Percentiles rank a stretch among this genome's conserved stretches.
phyloP scores from a whole-genome alignment of 2,888 invertebrate species.

The Polydrusus tereticollis region DNA sequence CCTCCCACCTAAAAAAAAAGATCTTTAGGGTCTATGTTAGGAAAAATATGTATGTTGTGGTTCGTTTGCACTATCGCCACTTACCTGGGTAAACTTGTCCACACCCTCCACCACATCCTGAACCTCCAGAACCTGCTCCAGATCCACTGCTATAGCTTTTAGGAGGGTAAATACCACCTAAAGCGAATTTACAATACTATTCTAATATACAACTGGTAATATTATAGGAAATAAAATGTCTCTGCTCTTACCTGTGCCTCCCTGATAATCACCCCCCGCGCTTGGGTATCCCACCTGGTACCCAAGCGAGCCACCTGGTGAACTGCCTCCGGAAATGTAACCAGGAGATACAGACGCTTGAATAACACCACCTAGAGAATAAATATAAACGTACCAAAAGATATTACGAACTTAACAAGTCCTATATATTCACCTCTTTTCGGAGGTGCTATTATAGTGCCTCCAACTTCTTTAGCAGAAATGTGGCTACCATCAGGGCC shows the following conservation, averaged over 20 bases:
- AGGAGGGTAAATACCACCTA: slow-evolving; percentile 31
- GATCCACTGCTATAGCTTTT: slow-evolving; percentile 18
- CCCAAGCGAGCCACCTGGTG: slow-evolving; percentile 30
- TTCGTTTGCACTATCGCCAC: not conserved
- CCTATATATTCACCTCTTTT: slow-evolving; percentile 53
- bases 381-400: too few relatives aligned
- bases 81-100: slow-evolving; percentile 45
- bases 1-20: slow-evolving; percentile 6
- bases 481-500: slow-evolving; percentile 66
- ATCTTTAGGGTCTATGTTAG: too few relatives aligned
- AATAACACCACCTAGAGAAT: slow-evolving; percentile 53
- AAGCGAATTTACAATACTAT: too few relatives aligned
- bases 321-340: slow-evolving; percentile 44
- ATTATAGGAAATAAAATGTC: too few relatives aligned
- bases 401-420: not conserved
- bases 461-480: slow-evolving; percentile 64
- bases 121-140: slow-evolving; percentile 6
- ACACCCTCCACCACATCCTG: slow-evolving; percentile 39
- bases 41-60: not conserved
- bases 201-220: too few relatives aligned
- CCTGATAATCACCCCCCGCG: slow-evolving; percentile 14
- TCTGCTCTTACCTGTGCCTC: slow-evolving; percentile 21
- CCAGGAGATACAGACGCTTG: slow-evolving; percentile 53
- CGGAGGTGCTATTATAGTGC: slow-evolving; percentile 63
- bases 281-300: slow-evolving; percentile 25